Conservation (phyloP, 1,140 invertebrate species). For the Bursaphelenchus mucronatus region DNA sequence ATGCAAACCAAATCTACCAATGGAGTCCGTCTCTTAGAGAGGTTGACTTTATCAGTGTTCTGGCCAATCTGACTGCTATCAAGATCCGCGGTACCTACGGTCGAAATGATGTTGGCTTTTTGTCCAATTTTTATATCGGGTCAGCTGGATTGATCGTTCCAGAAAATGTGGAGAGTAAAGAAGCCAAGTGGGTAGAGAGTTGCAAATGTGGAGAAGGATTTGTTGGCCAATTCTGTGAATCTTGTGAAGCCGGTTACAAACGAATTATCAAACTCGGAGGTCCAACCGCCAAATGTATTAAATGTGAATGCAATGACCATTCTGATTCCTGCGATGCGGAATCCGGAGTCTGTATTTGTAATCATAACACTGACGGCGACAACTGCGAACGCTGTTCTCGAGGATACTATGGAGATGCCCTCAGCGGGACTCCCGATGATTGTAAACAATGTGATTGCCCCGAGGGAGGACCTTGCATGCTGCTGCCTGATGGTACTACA, state of each 20-base stretch:
- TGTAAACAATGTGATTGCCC: constrained; percentile 90
- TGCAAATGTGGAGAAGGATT: constrained; percentile 88
- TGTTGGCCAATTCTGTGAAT: constrained; percentile 88
- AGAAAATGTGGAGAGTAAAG: constrained; percentile 64
- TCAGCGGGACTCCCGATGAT: constrained; percentile 79
- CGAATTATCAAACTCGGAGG: constrained; percentile 83
- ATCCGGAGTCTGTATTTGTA: constrained; percentile 68
- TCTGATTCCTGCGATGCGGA: constrained; percentile 91
- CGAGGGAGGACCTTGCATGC: constrained; percentile 81
- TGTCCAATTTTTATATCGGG: constrained; percentile 44
- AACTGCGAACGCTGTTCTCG: constrained; percentile 87
- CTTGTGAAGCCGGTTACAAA: constrained; percentile 84
- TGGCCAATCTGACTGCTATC: constrained; percentile 86
- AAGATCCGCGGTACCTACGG: constrained; percentile 90
- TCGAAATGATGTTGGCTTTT: constrained; percentile 61
- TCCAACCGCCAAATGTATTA: constrained; percentile 83
- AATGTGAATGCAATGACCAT: constrained; percentile 90
- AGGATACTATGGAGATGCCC: constrained; percentile 89
- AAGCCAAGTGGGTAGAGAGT: constrained; percentile 85
- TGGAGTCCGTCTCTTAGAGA: constrained; percentile 83
- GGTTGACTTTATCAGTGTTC: constrained; percentile 79
- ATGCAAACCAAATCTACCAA: constrained; percentile 77
- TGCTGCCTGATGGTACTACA: constrained; percentile 74
- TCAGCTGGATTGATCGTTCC: constrained; percentile 41
- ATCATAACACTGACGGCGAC: constrained; percentile 86